A percentile compares a stretch with the other conserved stretches of the same genome.
Conservation (phyloP, 2,797 vertebrate genomes). For the Stomatorhinus walkeri region DNA sequence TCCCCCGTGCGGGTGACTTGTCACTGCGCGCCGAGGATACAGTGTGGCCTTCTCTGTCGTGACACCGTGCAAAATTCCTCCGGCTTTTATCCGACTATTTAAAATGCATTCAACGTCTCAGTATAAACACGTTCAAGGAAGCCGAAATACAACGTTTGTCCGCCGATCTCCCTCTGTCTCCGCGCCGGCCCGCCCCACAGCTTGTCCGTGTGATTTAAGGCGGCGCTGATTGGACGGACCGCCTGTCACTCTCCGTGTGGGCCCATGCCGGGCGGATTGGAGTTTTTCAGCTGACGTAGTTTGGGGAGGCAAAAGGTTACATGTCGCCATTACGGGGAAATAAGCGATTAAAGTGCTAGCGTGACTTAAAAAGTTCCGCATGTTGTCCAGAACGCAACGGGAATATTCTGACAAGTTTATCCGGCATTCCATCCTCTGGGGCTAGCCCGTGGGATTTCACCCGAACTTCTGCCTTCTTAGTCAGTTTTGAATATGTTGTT, state of each 20-base stretch:
- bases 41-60: background rate
- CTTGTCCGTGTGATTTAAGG: constrained; percentile 29
- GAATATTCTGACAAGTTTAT: background rate
- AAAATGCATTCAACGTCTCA: background rate
- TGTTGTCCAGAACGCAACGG: background rate
- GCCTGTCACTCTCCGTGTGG: constrained; percentile 41
- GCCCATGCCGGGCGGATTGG: constrained; percentile 33
- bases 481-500: background rate
- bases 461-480: background rate
- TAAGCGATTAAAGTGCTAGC: background rate
- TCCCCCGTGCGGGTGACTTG: constrained; percentile 35
- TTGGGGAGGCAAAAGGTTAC: constrained; percentile 3
- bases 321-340: constrained; percentile 9
- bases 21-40: constrained; percentile 21
- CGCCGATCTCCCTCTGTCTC: constrained; percentile 52
- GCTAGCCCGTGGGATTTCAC: background rate
- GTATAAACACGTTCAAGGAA: constrained; percentile 38
- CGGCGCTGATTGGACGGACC: constrained; percentile 44
- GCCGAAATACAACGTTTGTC: constrained; percentile 52
- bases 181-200: constrained; percentile 49
- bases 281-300: constrained; percentile 34
- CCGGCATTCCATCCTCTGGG: background rate
- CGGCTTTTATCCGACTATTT: background rate
- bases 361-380: background rate
- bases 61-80: background rate